Evolutionary conservation across 1,140 invertebrate species (phyloP), one percentile per base, ranked within the genome.

Genomic region (Paraescarpia echinospica): DNA sequence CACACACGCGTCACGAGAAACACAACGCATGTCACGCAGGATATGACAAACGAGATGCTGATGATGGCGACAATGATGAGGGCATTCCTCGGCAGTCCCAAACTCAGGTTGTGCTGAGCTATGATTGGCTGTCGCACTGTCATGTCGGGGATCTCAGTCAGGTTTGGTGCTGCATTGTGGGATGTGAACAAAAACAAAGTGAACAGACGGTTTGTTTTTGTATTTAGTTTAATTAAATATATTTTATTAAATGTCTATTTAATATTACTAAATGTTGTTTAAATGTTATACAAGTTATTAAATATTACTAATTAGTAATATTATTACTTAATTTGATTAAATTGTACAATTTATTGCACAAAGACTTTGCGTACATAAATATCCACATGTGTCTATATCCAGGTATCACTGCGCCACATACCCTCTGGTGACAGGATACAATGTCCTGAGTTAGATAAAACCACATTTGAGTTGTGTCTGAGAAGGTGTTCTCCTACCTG

Each of bases 401-500:
- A 41, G 41, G 41, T 41, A 41, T 41, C 12, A n/a, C n/a, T n/a
- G n/a, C n/a, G n/a, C n/a, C n/a, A n/a, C n/a, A n/a, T n/a, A n/a
- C n/a, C 41, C 12, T 41, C 41, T 41, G 41, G 41, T 41, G 12
- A 41, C 12, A 41, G 41, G 12, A 41, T 12, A 90, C 9, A 90
- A 90, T 41, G 41, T 41, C 41, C 41, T 41, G 41, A 6, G 41
- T 41, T 12, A 41, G 41, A 41, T 4, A 12, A 6, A 41, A 41
- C 41, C 4, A 41, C 41, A 41, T 41, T 41, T 41, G 41, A 77
- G 22, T 31, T 2, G 4, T 27, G 9, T 77, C 8, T 77, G 12
- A 77, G 18, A 12, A 90, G 27, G 18, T 77, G 59, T 18, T 2
- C 59, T 31, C 31, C 97, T 96, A 98, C 97, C 97, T 95, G 98